These are phyloP conservation scores for Ecdyonurus torrentis DNA, from an alignment of 2,888 invertebrate genomes.

Conservation along the genomic window DNA sequence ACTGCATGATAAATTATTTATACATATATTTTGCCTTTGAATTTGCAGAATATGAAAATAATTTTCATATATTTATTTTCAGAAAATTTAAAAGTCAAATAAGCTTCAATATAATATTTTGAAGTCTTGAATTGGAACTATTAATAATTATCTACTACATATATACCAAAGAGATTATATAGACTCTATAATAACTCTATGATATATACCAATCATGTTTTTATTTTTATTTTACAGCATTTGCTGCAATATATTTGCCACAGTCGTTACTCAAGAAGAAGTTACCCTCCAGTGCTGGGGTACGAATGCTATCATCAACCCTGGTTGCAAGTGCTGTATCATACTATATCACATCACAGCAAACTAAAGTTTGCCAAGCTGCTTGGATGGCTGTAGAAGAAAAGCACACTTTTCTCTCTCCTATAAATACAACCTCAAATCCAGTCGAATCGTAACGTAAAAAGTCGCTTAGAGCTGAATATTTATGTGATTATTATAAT, in stretches of 20 bases:
- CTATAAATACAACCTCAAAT: too few relatives aligned
- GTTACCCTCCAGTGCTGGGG: conserved; percentile 23
- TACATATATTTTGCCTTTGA: background rate
- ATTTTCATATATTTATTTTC: conserved; percentile 10
- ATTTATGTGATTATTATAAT: too few relatives aligned
- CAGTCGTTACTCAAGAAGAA: conserved; percentile 25
- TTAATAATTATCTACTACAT: background rate
- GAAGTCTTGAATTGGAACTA: too few relatives aligned
- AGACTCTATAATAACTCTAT: background rate
- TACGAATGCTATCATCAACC: conserved; percentile 24
- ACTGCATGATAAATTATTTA: background rate
- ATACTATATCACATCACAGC: conserved; percentile 25
- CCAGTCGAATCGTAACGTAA: too few relatives aligned
- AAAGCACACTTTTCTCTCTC: conserved; percentile 22
- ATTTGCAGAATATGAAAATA: too few relatives aligned
- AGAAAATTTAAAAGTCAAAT: too few relatives aligned
- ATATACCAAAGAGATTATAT: background rate
- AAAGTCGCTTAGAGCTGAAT: too few relatives aligned
- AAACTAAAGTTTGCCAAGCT: conserved; percentile 28
- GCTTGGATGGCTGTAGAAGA: conserved; percentile 30
- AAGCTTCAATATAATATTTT: too few relatives aligned
- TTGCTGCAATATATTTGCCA: conserved; percentile 27
- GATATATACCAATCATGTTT: background rate
- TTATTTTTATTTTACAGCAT: conserved; percentile 20
- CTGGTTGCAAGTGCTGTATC: conserved; percentile 20